Conservation (phyloP, 1,140 invertebrate genomes). For the Bicyclus anynana region DNA sequence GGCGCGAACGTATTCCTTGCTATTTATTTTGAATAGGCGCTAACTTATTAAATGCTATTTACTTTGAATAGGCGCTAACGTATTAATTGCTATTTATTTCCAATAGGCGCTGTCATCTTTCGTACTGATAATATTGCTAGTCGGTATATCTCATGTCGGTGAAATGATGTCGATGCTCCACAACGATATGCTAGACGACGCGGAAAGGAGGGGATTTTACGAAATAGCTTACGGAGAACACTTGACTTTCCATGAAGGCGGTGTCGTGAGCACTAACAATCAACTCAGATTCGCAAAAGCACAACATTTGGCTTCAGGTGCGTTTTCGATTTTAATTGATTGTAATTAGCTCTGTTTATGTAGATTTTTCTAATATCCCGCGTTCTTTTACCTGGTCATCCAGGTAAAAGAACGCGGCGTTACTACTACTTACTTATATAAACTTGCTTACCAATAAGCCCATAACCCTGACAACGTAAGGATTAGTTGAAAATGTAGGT, state of each 20-base stretch:
- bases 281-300: conserved; percentile 63
- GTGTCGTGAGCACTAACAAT: conserved; percentile 63
- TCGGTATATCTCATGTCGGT: conserved; percentile 64
- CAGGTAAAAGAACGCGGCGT: too few species aligned
- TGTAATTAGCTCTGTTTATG: too few species aligned
- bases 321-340: too few species aligned
- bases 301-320: conserved; percentile 63
- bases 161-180: conserved; percentile 66
- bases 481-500: too few species aligned
- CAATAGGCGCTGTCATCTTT: conserved; percentile 66
- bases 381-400: too few species aligned
- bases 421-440: too few species aligned
- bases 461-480: too few species aligned
- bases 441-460: too few species aligned
- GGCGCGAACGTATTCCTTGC: conserved; percentile 63
- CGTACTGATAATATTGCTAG: conserved; percentile 62
- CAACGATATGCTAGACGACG: conserved; percentile 68
- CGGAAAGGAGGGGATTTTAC: conserved; percentile 59
- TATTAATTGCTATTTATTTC: conserved; percentile 36
- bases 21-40: conserved; percentile 58
- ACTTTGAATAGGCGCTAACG: conserved; percentile 58
- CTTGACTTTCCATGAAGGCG: conserved; percentile 53
- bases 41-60: too few species aligned
- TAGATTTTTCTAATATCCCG: too few species aligned
- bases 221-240: conserved; percentile 52